A percentile compares a stretch with the other conserved stretches of the same genome.
Evolutionary conservation across 2,797 vertebrate species (phyloP).

Genomic region (Microctenopoma lineatum): DNA sequence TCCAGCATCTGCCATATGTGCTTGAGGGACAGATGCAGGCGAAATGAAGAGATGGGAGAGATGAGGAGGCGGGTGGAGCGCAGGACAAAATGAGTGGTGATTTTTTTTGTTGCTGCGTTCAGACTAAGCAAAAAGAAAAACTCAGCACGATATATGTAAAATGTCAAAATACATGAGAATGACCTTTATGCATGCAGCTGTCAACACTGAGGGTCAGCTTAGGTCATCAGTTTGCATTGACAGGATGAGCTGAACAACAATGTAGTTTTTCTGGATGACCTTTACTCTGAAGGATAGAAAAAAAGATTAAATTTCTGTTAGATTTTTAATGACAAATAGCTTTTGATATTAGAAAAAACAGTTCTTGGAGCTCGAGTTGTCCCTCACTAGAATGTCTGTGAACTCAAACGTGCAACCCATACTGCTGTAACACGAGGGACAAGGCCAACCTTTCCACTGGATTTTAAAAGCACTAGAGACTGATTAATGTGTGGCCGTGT

Average conservation of each 20-base stretch:
- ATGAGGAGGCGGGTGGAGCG: constrained; percentile 18
- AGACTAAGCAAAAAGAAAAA: neutral
- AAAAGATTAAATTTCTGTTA: neutral
- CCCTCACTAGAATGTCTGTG: constrained; percentile 17
- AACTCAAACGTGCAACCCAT: constrained; percentile 36
- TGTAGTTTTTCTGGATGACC: constrained; percentile 56
- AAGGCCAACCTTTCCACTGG: neutral
- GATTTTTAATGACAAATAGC: neutral
- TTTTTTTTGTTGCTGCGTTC: neutral
- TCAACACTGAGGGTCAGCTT: constrained; percentile 21
- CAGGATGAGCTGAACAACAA: constrained; percentile 46
- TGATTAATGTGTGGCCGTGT: constrained; percentile 38
- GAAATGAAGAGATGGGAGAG: constrained; percentile 19
- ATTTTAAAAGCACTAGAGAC: constrained; percentile 32
- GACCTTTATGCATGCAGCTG: constrained; percentile 36
- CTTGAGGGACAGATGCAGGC: constrained; percentile 41
- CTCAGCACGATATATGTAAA: constrained; percentile 19
- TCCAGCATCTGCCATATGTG: constrained; percentile 56
- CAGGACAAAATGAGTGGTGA: neutral
- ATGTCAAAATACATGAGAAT: constrained; percentile 39
- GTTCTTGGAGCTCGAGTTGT: constrained; percentile 12
- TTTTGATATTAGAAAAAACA: neutral
- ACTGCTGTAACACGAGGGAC: constrained; percentile 1
- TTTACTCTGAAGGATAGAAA: constrained; percentile 45
- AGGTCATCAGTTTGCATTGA: constrained; percentile 28